These are phyloP conservation scores for Alligator sinensis DNA, from an alignment of 2,113 vertebrate genomes.

Conservation along the genomic window DNA sequence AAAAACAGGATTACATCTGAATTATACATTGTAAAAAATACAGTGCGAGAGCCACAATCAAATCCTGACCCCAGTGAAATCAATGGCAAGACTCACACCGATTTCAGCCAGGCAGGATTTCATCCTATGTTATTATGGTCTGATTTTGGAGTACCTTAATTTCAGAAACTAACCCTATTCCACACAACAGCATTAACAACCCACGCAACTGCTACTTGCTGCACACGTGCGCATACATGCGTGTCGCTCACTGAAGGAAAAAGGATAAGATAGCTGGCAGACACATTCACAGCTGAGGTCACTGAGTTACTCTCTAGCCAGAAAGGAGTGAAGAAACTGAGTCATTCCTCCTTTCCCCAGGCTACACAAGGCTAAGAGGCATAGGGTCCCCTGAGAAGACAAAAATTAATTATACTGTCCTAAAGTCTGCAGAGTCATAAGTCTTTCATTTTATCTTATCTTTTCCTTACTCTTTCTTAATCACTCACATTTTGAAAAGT, in stretches of 20 bases:
- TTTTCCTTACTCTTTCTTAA: conserved; percentile 37
- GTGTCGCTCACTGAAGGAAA: no score
- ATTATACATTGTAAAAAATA: no score
- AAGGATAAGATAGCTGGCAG: not conserved
- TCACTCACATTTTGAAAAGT: conserved; percentile 48
- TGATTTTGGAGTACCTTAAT: not conserved
- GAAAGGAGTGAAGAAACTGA: conserved; percentile 12
- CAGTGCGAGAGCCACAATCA: not conserved
- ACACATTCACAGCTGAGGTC: not conserved
- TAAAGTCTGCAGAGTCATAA: not conserved
- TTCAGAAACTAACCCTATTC: not conserved
- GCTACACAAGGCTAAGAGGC: not conserved
- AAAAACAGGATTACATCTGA: not conserved
- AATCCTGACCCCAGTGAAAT: not conserved
- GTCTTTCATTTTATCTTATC: conserved; percentile 20
- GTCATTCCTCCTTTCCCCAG: not conserved
- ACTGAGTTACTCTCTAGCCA: not conserved
- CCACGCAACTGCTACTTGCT: not conserved
- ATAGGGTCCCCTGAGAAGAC: not conserved
- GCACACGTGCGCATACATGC: not conserved
- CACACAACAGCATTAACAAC: not conserved
- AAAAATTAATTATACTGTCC: not conserved
- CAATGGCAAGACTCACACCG: not conserved
- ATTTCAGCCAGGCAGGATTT: not conserved
- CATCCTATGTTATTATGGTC: not conserved